phyloP scores from a whole-genome alignment of 2,113 vertebrate species.

The Bos indicus region DNA sequence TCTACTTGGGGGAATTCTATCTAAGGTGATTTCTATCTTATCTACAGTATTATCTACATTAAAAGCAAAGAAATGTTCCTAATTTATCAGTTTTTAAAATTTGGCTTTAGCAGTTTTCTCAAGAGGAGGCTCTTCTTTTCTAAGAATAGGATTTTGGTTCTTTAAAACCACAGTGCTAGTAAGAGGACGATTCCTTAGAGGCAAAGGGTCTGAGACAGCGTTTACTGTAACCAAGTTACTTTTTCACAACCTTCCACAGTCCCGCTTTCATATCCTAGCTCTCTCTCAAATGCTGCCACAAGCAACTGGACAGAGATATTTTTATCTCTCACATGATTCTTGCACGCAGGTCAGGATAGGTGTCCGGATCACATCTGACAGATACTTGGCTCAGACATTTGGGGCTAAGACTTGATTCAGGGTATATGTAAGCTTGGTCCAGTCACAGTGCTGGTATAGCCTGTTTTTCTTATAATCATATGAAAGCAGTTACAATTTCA shows the following conservation, averaged over 20 bases:
- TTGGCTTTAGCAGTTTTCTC: neutral
- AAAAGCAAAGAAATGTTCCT: constrained; percentile 15
- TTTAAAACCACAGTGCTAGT: neutral
- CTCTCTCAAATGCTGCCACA: neutral
- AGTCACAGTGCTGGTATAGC: neutral
- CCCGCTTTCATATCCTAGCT: neutral
- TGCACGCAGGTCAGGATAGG: neutral
- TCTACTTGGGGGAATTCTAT: neutral
- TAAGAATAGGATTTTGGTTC: neutral
- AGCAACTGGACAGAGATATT: constrained; percentile 27
- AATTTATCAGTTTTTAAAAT: neutral
- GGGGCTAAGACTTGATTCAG: neutral
- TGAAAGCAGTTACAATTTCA: neutral
- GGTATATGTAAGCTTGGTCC: neutral
- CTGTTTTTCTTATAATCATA: neutral
- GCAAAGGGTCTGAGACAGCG: neutral
- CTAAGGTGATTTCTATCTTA: neutral
- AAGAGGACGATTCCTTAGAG: neutral
- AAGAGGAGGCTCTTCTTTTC: neutral
- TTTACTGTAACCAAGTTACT: neutral
- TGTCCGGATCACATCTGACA: neutral
- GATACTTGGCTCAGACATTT: constrained; percentile 37
- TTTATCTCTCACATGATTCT: constrained; percentile 50
- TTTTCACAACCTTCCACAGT: neutral
- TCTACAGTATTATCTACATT: neutral